phyloP scores from a whole-genome alignment of 2,113 vertebrate species.

The Archocentrus centrarchus region DNA sequence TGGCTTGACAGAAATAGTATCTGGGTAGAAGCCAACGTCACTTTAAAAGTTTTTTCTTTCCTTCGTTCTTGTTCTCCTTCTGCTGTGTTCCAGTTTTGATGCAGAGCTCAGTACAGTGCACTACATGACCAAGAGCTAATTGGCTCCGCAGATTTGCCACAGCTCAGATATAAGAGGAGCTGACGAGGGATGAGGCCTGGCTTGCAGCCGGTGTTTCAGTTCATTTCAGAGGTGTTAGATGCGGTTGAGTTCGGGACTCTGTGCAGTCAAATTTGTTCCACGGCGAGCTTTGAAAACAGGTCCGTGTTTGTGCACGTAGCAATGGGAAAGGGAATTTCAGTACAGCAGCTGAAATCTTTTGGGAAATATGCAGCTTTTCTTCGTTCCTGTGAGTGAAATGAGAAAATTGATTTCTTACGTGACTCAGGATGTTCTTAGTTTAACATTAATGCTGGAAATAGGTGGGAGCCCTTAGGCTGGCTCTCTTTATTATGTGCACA shows the following conservation, averaged over 20 bases:
- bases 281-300: no score
- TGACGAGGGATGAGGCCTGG: not conserved
- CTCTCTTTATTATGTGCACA: no score
- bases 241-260: not conserved
- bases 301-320: fast-evolving
- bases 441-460: not conserved
- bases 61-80: not conserved
- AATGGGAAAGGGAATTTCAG: not conserved
- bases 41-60: constrained; percentile 2
- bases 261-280: not conserved
- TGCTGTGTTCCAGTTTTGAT: not conserved
- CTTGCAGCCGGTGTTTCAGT: not conserved
- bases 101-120: not conserved
- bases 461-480: no score
- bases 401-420: not conserved
- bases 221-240: not conserved
- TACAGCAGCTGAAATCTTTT: not conserved
- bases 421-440: not conserved
- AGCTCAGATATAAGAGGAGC: not conserved
- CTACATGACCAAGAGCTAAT: not conserved
- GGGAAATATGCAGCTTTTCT: not conserved
- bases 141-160: not conserved
- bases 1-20: constrained; percentile 19
- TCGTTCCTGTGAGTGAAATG: not conserved
- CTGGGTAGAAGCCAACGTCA: not conserved